These are phyloP conservation scores for Cotesia glomerata DNA, from an alignment of 1,140 invertebrate genomes.

Conservation along the genomic window DNA sequence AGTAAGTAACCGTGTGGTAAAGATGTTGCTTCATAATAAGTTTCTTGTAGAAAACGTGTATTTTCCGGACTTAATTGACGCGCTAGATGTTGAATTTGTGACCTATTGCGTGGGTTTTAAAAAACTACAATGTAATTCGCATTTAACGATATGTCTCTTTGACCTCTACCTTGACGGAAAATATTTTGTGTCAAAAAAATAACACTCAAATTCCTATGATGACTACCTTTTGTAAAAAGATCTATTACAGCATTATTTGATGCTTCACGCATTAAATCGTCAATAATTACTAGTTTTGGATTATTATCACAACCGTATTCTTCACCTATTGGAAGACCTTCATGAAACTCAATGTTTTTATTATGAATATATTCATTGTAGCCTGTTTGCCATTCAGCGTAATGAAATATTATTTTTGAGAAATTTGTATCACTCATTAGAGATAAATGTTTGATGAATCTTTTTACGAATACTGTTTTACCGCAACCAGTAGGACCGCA, in stretches of 20 bases:
- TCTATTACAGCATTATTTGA: constrained; percentile 46
- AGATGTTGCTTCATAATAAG: constrained; percentile 47
- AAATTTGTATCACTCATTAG: no score
- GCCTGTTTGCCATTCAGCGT: constrained; percentile 25
- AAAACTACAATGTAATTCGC: constrained; percentile 37
- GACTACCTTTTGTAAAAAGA: constrained; percentile 56
- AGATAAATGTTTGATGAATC: neutral
- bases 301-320: neutral
- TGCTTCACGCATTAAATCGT: constrained; percentile 56
- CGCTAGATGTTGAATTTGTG: constrained; percentile 52
- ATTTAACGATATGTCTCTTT: constrained; percentile 52
- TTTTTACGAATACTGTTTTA: neutral
- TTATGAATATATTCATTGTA: constrained; percentile 22
- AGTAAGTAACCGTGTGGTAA: constrained; percentile 47
- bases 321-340: neutral
- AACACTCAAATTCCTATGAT: constrained; percentile 47
- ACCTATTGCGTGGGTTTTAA: constrained; percentile 56
- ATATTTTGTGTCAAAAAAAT: constrained; percentile 58
- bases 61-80: constrained; percentile 33
- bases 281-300: constrained; percentile 35
- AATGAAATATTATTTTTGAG: neutral
- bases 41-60: constrained; percentile 49
- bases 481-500: neutral
- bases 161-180: constrained; percentile 51
- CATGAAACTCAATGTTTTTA: neutral